Base-by-base conservation (phyloP, 2,888 invertebrate species). In the Selenia dentaria region DNA sequence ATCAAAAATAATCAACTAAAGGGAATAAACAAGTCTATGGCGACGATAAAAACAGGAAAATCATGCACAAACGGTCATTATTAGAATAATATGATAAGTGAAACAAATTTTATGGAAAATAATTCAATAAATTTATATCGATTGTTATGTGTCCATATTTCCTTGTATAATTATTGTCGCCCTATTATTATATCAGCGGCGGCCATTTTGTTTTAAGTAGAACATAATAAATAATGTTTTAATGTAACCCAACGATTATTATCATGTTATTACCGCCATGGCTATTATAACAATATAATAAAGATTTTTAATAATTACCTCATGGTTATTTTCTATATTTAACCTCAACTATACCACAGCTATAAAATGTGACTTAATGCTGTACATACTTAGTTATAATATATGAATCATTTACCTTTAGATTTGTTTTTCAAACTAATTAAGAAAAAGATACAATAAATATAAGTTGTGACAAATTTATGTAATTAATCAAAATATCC, bases 91-190 rank as follows among this genome's bases (percentile, higher is more conserved):
- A 65, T 61, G 59, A 64, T 63, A 63, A 62, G 45, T 37, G 34
- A 40, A 4, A 59, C 55, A 41, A 65, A 72, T 74, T 73, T 74
- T 56, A 66, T 73, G 77, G 75, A 68, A 72, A 65, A 74, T 71
- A 60, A 56, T 50, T 48, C 40, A 34, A 55, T 57, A 53, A 60
- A 60, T n/a, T n/a, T n/a, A n/a, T 47, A 67, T 64, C 67, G 66
- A 75, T 75, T 58, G 54, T 31, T 35, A 46, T 51, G 6, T 20
- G 1, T 6, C 2, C 9, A 28, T 53, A 46, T 70, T 67, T 70
- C 70, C 71, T 68, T 24, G 37, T 66, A 16, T 22, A 22, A 22
- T 22, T n/a, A n/a, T n/a, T 22, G 22, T 22, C 5, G 8, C 2
- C 1, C 8, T 46, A 16, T 16, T 13, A 35, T 11, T 10, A 22